phyloP scores from a whole-genome alignment of 2,113 vertebrate species.

The Clarias magur region DNA sequence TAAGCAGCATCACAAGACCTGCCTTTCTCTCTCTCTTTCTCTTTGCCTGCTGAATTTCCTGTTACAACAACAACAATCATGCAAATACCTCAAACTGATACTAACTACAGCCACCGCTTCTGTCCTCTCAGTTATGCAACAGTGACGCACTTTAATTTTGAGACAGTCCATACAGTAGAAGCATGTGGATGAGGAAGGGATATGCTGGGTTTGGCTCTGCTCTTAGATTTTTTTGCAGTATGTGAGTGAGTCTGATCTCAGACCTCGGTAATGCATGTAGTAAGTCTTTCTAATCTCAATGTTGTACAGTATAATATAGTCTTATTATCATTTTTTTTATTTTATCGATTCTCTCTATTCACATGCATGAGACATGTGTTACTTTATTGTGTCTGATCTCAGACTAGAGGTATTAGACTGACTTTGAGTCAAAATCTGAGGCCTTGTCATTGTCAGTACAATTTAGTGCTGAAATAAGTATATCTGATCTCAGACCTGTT shows the following conservation, averaged over 20 bases:
- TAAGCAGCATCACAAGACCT: slow-evolving; percentile 41
- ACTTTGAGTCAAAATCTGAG: background rate
- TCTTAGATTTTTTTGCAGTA: background rate
- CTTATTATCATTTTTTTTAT: too few species aligned
- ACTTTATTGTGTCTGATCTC: background rate
- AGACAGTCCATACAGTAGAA: slow-evolving; percentile 12
- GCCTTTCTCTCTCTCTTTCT: slow-evolving; percentile 17
- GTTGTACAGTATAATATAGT: too few species aligned
- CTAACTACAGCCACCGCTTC: background rate
- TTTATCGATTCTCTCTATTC: background rate
- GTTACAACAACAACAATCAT: slow-evolving; percentile 44
- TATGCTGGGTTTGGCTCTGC: background rate
- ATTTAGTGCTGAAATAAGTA: background rate
- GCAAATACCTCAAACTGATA: slow-evolving; percentile 18
- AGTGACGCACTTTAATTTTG: background rate
- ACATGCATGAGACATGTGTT: background rate
- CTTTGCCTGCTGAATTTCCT: slow-evolving; percentile 58
- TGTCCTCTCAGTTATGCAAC: slow-evolving; percentile 17
- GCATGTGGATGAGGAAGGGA: background rate
- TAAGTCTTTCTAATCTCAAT: background rate
- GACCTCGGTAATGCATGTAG: background rate
- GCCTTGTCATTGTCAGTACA: background rate
- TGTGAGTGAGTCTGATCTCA: background rate
- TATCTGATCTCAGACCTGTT: background rate
- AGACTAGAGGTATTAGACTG: background rate